Conservation (phyloP, 2,113 vertebrate species). For the Entomyzon cyanotis region DNA sequence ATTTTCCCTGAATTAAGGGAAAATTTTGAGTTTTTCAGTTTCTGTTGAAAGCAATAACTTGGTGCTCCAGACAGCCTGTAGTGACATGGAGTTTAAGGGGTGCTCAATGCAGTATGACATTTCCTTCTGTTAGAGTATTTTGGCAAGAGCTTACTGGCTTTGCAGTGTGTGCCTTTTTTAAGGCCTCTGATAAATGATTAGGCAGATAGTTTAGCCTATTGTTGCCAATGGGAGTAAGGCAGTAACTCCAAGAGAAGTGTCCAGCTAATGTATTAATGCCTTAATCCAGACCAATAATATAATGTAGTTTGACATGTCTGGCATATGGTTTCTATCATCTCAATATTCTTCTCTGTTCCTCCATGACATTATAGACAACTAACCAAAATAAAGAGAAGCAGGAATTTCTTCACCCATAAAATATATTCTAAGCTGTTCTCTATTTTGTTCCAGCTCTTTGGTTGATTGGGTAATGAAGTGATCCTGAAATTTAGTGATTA, state of each 20-base stretch:
- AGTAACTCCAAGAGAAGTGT: constrained; percentile 42
- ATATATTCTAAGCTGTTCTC: constrained; percentile 30
- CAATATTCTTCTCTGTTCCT: constrained; percentile 60
- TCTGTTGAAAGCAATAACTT: background rate
- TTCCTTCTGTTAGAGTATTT: constrained; percentile 47
- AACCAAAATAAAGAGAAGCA: constrained; percentile 67
- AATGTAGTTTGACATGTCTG: constrained; percentile 60
- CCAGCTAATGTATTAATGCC: constrained; percentile 63
- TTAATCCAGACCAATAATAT: constrained; percentile 57
- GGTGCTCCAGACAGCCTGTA: background rate
- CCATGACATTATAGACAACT: constrained; percentile 43
- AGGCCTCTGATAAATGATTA: constrained; percentile 61
- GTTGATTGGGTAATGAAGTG: constrained; percentile 49
- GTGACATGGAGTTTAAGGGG: background rate
- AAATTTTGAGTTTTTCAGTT: background rate
- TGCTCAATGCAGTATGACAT: background rate
- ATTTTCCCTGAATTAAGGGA: background rate
- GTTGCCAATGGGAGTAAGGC: constrained; percentile 48
- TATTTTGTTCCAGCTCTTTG: constrained; percentile 44
- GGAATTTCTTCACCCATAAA: constrained; percentile 51
- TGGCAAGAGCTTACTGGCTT: constrained; percentile 39
- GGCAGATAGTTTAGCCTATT: constrained; percentile 59
- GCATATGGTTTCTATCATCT: constrained; percentile 66
- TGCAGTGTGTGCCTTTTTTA: constrained; percentile 30
- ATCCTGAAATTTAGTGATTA: constrained; percentile 37